Conservation (phyloP, 92 coral and sea anemone species). For the Palythoa caribaeorum region DNA sequence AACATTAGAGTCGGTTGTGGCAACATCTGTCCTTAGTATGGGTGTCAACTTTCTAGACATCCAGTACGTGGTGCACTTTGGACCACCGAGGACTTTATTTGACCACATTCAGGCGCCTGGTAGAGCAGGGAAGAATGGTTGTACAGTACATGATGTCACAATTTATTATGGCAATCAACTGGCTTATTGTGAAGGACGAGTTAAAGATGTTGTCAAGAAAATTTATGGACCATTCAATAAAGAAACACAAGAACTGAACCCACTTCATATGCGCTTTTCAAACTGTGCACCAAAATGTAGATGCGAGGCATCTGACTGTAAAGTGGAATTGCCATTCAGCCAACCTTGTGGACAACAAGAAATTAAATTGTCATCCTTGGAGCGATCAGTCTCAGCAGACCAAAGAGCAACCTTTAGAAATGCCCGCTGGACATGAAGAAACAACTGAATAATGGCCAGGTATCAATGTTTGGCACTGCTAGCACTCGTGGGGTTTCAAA, state of each 20-base stretch:
- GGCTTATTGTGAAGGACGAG: slow-evolving; percentile 2
- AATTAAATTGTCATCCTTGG: not conserved
- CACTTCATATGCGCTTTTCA: slow-evolving; percentile 26
- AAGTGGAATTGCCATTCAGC: slow-evolving; percentile 18
- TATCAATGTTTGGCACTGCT: not conserved
- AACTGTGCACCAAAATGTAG: slow-evolving; percentile 18
- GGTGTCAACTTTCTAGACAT: slow-evolving; percentile 37
- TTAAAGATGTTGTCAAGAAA: not conserved
- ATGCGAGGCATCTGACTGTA: slow-evolving; percentile 24
- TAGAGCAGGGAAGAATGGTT: slow-evolving; percentile 35
- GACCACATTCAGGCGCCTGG: slow-evolving; percentile 48
- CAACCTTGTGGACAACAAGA: slow-evolving; percentile 31
- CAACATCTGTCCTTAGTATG: slow-evolving; percentile 15
- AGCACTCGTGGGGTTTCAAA: not conserved
- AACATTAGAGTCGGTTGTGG: slow-evolving; percentile 1
- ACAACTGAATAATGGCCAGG: not conserved
- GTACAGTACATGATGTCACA: slow-evolving; percentile 27
- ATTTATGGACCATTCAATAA: slow-evolving; percentile 18
- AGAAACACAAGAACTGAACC: slow-evolving; percentile 12
- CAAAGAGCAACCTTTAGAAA: not conserved
- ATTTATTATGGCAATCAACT: slow-evolving; percentile 42
- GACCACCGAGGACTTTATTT: slow-evolving; percentile 28
- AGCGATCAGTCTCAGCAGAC: not conserved
- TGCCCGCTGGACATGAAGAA: not conserved
- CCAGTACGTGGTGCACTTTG: slow-evolving; percentile 12